Conservation (phyloP, 2,113 vertebrate genomes). For the Rallus limicola region DNA sequence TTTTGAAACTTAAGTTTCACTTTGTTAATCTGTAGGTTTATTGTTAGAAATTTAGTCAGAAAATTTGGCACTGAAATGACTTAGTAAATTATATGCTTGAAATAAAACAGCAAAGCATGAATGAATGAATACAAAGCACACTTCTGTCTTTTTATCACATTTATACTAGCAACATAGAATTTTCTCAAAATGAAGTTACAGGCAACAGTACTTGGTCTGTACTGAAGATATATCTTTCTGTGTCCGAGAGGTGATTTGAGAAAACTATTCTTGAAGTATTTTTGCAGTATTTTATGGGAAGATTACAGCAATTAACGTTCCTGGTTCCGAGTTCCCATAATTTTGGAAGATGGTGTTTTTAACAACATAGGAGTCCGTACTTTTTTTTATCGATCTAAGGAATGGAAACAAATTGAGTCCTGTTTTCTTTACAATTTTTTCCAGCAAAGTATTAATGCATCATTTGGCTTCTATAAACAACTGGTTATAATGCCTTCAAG, state of each 20-base stretch:
- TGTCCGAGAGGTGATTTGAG: not conserved
- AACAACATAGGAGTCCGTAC: not conserved
- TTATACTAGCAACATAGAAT: not conserved
- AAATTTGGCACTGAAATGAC: not conserved
- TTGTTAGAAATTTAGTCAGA: not conserved
- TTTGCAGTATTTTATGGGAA: not conserved
- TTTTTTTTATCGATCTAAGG: not conserved
- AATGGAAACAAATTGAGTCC: not conserved
- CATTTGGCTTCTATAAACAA: not conserved
- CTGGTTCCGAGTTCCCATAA: not conserved
- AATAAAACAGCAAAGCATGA: not conserved
- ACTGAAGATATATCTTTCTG: not conserved
- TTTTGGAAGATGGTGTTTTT: not conserved
- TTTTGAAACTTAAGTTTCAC: not conserved
- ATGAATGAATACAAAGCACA: not conserved
- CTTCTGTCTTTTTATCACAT: not conserved
- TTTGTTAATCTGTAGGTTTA: not conserved
- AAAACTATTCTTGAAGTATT: not conserved
- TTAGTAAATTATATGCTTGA: not conserved
- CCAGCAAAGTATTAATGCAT: not conserved
- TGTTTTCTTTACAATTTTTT: not conserved
- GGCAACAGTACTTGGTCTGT: not conserved
- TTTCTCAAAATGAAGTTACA: not conserved
- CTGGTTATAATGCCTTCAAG: not conserved
- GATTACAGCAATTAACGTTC: not conserved